These are phyloP conservation scores for Melanargia galathea DNA, from an alignment of 2,888 invertebrate genomes.

Conservation along the genomic window DNA sequence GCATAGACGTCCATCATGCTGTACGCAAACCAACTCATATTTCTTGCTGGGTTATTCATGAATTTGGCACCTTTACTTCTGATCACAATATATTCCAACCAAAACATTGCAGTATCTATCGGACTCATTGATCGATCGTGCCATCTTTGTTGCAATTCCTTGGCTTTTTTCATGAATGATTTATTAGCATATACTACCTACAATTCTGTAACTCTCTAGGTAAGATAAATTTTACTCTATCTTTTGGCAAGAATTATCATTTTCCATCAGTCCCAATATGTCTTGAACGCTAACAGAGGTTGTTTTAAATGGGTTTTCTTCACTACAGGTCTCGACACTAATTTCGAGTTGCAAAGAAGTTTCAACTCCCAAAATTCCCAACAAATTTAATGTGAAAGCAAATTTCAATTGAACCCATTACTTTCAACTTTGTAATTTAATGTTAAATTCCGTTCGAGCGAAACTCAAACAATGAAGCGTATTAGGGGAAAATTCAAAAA, in stretches of 20 bases:
- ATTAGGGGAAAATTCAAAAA: conserved; percentile 40
- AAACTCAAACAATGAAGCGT: conserved; percentile 40
- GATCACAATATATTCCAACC: conserved; percentile 83
- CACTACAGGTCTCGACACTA: conserved; percentile 32
- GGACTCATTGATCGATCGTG: conserved; percentile 79
- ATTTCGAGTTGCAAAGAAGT: conserved; percentile 37
- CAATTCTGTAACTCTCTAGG: neutral
- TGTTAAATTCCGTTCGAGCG: conserved; percentile 54
- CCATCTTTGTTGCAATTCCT: conserved; percentile 68
- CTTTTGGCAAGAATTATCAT: neutral
- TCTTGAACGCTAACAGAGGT: conserved; percentile 20
- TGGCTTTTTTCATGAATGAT: conserved; percentile 58
- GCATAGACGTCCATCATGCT: conserved; percentile 72
- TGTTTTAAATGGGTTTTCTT: conserved; percentile 32
- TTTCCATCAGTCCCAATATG: neutral
- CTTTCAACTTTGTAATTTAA: conserved; percentile 61
- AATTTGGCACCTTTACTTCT: conserved; percentile 79
- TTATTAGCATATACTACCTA: no score
- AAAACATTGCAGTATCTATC: conserved; percentile 76
- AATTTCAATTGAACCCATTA: conserved; percentile 62
- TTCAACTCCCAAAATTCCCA: conserved; percentile 40
- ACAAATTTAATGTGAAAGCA: conserved; percentile 61
- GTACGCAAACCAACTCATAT: conserved; percentile 67
- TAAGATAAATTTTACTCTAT: neutral
- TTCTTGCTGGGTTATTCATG: conserved; percentile 74